Evolutionary conservation across 2,113 vertebrate species (phyloP), one percentile per base, ranked within the genome.

Genomic region (Dipodomys stephensi): DNA sequence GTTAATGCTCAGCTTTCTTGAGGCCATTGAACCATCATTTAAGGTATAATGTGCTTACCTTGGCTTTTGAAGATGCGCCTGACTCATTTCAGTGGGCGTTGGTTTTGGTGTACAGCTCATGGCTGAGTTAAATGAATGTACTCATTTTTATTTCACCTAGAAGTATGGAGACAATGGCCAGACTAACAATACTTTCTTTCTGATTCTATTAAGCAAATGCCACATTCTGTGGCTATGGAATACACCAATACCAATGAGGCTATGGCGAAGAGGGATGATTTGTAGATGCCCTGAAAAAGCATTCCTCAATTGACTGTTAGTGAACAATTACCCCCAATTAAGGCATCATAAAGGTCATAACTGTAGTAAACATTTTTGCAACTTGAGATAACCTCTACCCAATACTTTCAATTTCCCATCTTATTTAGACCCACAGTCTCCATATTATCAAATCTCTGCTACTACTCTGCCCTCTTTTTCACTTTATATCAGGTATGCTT

Each of bases 11-110:
- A 87, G 62, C 78, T 90, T 97, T 94, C 84, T 95, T 49, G 30
- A 91, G 91, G 84, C 65, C 65, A 92, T 44, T 32, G 44, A 68
- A 46, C 69, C 72, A 83, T 92, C 73, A 84, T 84, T 91, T 81
- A 94, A 92, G 60, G 91, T 30, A 49, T 62, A 91, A 86, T 73
- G 77, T 78, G 81, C 81, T 94, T 94, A 57, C 12, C 65, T 77
- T 90, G n/a, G 10, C 81, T 94, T 89, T 89, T 62, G 69, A 91
- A 94, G 77, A 91, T 22, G 44, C 79, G 89, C 77, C 62, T 95
- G 91, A 96, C 92, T 94, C 89, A 95, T 71, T 92, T 92, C 65
- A 79, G 87, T 87, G 53, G 80, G 86, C 94, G 80, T 76, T 85
- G 46, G 67, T 94, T 95, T 87, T 65, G 57, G 79, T 87, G 35